phyloP scores from a whole-genome alignment of 2,888 invertebrate genomes.

The Melipona beecheii region DNA sequence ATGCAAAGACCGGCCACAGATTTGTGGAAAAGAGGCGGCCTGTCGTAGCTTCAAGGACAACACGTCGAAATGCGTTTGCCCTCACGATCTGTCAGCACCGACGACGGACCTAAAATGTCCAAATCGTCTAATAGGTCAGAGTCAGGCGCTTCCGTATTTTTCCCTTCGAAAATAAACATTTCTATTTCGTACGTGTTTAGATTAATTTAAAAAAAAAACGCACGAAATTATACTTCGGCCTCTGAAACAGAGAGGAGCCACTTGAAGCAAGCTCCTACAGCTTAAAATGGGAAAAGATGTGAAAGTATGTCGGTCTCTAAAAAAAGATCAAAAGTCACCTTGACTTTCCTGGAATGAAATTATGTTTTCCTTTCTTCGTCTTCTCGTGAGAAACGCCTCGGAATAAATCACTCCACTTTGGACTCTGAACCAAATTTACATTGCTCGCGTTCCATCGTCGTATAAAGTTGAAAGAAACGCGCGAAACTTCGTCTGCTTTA shows the following conservation, averaged over 20 bases:
- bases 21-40: constrained; percentile 88
- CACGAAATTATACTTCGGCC: too few species aligned
- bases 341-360: constrained; percentile 4
- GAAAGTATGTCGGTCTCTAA: not conserved
- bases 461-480: too few species aligned
- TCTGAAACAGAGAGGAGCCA: too few species aligned
- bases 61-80: constrained; percentile 88
- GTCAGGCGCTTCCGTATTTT: not conserved
- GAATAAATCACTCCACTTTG: not conserved
- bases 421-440: not conserved
- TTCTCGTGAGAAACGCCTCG: not conserved
- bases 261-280: not conserved
- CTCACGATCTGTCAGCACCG: constrained; percentile 87
- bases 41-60: constrained; percentile 85
- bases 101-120: constrained; percentile 87
- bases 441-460: not conserved
- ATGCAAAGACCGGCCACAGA: constrained; percentile 81
- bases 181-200: not conserved
- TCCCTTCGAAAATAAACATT: not conserved
- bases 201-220: too few species aligned
- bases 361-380: not conserved
- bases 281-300: not conserved
- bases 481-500: too few species aligned
- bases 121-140: constrained; percentile 86
- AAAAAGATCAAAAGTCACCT: constrained; percentile 2